A percentile compares a stretch with the other conserved stretches of the same genome.
These are phyloP conservation scores for western clawed frog (Xenopus tropicalis) DNA, from an alignment of 2,113 vertebrate species.

Conservation along the genomic window DNA sequence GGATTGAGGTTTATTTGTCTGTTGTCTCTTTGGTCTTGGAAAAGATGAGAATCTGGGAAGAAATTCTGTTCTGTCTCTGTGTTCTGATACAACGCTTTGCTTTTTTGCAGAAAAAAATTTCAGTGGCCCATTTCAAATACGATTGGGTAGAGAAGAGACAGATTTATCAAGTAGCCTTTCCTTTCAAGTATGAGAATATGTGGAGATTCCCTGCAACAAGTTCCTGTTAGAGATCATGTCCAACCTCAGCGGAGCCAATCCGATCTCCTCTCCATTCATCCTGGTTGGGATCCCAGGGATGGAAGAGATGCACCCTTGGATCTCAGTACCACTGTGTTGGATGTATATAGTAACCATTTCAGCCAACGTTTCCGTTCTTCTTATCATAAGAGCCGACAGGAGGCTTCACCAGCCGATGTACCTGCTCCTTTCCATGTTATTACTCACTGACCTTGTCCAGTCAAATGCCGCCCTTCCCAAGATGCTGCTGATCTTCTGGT, in stretches of 20 bases:
- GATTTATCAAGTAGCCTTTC: no score
- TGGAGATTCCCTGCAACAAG: neutral
- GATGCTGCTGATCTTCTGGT: conserved; percentile 51
- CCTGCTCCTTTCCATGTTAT: conserved; percentile 52
- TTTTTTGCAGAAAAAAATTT: no score
- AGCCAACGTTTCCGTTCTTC: conserved; percentile 51
- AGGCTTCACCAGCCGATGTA: conserved; percentile 40
- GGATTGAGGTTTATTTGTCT: no score
- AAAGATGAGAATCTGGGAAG: no score
- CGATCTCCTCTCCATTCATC: conserved; percentile 49
- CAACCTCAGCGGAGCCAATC: conserved; percentile 42
- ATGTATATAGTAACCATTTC: conserved; percentile 50
- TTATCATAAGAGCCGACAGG: conserved; percentile 49
- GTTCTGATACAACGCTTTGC: no score
- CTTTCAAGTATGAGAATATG: conserved; percentile 22
- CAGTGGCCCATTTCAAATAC: no score
- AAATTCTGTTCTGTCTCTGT: no score
- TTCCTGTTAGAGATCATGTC: conserved; percentile 27
- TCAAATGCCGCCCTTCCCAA: conserved; percentile 46
- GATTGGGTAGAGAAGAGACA: no score
- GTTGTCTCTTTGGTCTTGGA: no score
- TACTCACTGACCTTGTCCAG: neutral
- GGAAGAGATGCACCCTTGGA: conserved; percentile 50
- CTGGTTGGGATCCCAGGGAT: no score
- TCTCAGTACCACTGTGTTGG: conserved; percentile 52